Percentiles rank a stretch among this genome's conserved stretches.
phyloP scores from a whole-genome alignment of 2,797 vertebrate genomes.

The Hafferia zeledoni region DNA sequence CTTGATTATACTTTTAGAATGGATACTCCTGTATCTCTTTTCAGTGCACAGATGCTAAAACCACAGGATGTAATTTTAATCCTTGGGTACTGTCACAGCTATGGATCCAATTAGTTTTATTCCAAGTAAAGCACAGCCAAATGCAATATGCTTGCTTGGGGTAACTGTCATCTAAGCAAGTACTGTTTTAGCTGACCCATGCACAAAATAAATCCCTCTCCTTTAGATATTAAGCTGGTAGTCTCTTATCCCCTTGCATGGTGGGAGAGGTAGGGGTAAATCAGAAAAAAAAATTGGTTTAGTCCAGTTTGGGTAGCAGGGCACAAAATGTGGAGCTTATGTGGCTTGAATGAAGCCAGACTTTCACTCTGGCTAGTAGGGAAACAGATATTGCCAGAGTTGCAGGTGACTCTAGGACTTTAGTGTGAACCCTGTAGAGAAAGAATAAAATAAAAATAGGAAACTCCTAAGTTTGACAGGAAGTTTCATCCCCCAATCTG shows the following conservation, averaged over 20 bases:
- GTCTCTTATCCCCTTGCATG: background rate
- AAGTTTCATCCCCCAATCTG: background rate
- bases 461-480: background rate
- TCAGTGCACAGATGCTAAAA: conserved; percentile 67
- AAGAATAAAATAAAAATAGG: background rate
- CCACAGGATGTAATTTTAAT: conserved; percentile 66
- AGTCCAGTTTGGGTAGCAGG: background rate
- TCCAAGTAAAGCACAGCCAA: conserved; percentile 38
- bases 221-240: background rate
- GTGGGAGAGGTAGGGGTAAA: background rate
- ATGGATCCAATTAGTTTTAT: conserved; percentile 54
- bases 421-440: background rate
- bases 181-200: background rate
- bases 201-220: background rate
- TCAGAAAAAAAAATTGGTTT: background rate
- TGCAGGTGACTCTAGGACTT: background rate
- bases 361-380: background rate
- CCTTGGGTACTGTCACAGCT: conserved; percentile 51
- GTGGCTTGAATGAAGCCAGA: background rate
- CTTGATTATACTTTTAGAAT: conserved; percentile 51
- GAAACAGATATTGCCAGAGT: background rate
- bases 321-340: background rate
- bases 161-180: conserved; percentile 3
- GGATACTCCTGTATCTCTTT: conserved; percentile 5
- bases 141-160: conserved; percentile 25